Evolutionary conservation across 2,113 vertebrate species (phyloP).

Genomic region (Pollachius pollachius): DNA sequence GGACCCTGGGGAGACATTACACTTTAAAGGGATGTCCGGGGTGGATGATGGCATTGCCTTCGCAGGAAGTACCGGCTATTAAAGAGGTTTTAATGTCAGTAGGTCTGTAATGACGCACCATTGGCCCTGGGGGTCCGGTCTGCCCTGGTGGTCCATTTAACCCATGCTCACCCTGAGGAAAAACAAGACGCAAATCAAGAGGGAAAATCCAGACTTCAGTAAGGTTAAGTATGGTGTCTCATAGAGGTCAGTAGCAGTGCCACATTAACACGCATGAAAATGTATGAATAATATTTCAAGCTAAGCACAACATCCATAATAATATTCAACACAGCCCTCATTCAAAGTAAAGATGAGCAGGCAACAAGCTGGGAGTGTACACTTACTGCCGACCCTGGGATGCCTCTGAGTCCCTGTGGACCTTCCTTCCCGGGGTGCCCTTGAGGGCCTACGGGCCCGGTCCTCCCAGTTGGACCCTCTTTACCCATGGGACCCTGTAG

Average conservation of each 20-base stretch:
- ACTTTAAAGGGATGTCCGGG: neutral
- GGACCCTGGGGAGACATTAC: conserved; percentile 76
- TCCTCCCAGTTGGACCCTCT: conserved; percentile 78
- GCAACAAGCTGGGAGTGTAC: neutral
- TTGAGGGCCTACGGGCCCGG: conserved; percentile 80
- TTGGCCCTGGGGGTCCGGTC: conserved; percentile 84
- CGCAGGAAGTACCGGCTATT: too few relatives aligned
- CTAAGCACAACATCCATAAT: too few relatives aligned
- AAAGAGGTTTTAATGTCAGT: too few relatives aligned
- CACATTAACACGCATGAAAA: too few relatives aligned
- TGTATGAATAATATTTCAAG: too few relatives aligned
- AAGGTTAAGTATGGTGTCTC: too few relatives aligned
- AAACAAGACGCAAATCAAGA: neutral
- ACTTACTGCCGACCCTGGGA: conserved; percentile 88
- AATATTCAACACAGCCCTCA: too few relatives aligned
- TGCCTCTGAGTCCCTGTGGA: conserved; percentile 83
- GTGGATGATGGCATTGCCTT: neutral
- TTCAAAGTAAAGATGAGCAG: too few relatives aligned
- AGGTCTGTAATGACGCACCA: conserved; percentile 72
- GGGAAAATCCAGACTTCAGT: neutral
- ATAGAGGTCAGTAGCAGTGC: too few relatives aligned
- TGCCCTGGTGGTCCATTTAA: conserved; percentile 84
- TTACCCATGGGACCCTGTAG: conserved; percentile 76
- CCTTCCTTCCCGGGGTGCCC: conserved; percentile 82
- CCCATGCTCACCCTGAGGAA: conserved; percentile 85